Evolutionary conservation across 2,113 vertebrate genomes (phyloP), one percentile per base, ranked within the genome.

Genomic region (Vidua chalybeata): DNA sequence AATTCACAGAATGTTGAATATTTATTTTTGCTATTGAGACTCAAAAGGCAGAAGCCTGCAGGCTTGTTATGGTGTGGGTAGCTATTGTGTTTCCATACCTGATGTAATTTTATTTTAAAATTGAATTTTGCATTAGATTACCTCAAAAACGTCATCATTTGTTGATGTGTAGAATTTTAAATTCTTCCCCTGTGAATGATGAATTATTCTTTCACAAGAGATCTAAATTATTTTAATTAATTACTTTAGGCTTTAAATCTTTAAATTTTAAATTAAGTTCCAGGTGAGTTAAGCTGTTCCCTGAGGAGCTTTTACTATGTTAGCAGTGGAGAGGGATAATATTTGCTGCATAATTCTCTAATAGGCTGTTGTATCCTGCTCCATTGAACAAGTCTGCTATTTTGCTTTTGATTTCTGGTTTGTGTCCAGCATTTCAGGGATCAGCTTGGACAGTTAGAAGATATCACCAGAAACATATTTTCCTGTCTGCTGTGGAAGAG

Each of bases 221-320:
- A 84, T 89, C 72, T 78, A 81, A 90, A 74, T 92, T 67, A 87
- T 93, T 97, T 95, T 92, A 95, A 95, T 96, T 93, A 89, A 93
- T 94, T 92, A 90, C 76, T 90, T 89, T 61, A 61, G 64, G 84
- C 30, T 67, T 89, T 86, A 90, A 88, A 88, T 92, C 79, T 94
- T 94, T 85, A 83, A 83, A 96, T 96, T 96, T 96, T 85, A 90
- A 94, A 94, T 93, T 93, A 92, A 90, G 79, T 97, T 96, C 89
- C 92, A 97, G 95, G 95, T 95, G 94, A 95, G 86, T 95, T 96
- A 88, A 93, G 85, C 79, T 93, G 59, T 86, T 94, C 95, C 91
- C 89, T 41, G 48, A 78, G 89, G 93, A 95, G 31, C 69, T 93
- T 94, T 94, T 91, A 86, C 84, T 75, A 1, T 33, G 63, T 93